Percentiles rank a stretch among this genome's conserved stretches.
phyloP scores from a whole-genome alignment of 2,797 vertebrate genomes.

The Phataginus tricuspis region DNA sequence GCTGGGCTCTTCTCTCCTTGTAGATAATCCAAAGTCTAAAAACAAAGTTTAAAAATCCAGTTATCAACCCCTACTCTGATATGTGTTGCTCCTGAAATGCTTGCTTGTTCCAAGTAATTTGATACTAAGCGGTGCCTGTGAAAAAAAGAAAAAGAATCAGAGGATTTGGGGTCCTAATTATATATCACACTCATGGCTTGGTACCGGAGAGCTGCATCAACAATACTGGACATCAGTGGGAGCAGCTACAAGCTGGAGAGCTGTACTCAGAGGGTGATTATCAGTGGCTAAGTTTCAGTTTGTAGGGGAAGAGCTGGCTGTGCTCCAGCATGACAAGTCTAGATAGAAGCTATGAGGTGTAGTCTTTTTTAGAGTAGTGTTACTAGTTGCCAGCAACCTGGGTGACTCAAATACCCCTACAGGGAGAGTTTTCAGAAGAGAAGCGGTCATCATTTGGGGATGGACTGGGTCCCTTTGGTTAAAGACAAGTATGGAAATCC shows the following conservation, averaged over 20 bases:
- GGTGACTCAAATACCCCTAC: background rate
- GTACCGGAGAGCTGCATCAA: background rate
- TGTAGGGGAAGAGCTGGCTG: background rate
- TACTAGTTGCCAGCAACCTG: background rate
- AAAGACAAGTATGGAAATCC: background rate
- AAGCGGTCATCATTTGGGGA: background rate
- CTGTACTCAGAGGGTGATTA: background rate
- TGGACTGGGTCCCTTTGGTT: background rate
- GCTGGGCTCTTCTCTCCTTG: background rate
- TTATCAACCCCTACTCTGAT: background rate
- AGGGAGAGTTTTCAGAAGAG: background rate
- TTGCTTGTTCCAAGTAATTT: background rate
- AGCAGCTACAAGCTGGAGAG: background rate
- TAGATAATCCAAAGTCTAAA: conserved; percentile 2
- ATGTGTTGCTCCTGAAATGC: background rate
- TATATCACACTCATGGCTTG: background rate
- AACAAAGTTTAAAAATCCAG: background rate
- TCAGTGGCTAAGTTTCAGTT: background rate
- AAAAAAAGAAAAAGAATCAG: background rate
- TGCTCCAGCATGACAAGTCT: background rate
- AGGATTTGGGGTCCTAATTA: background rate
- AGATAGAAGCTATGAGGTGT: background rate
- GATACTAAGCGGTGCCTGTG: background rate
- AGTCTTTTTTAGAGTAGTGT: background rate
- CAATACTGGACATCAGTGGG: background rate